Base-by-base conservation (phyloP, 2,888 invertebrate genomes). In the Ochropleura leucogaster region DNA sequence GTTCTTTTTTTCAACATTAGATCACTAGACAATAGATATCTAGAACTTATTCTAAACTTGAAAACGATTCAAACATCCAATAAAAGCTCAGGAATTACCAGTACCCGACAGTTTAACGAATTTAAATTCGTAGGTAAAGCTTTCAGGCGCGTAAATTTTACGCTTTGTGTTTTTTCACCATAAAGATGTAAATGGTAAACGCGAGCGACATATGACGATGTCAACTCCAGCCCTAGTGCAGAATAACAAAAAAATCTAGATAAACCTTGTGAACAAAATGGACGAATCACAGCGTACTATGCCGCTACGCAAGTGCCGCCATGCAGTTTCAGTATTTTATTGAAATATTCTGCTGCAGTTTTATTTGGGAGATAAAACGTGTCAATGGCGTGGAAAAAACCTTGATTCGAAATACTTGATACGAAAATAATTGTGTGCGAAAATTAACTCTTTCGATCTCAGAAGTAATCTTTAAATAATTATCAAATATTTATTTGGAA, bases 201-300 rank as follows among this genome's bases (percentile, higher is more conserved):
- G 65, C 59, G 53, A 49, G 20, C 14, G 42, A 47, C 42, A 65
- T 40, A 59, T 44, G 57, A 64, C 20, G 14, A 71, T 66, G 57
- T 71, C 62, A 67, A 44, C 42, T 60, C 46, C 77, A 70, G 55
- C 5, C 18, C 12, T 66, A 8, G 42, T 51, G 46, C 40, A 57
- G 57, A 53, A 40, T 77, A 63, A 44, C 20, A 77, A 77, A 77
- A 55, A 82, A 65, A 55, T n/a, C 49, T 51, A 16, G 9, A 51
- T 72, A 77, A 72, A 72, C 49, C 42, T 40, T 64, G 72, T 77
- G 51, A 57, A 72, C 30, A 73, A 78, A 77, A 82, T 65, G 42
- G n/a, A 49, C 20, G 46, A 64, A 72, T 72, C 64, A 20, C 2
- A 55, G n/a, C 42, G 46, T 9, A 14, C 47, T 59, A 16, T 44